Evolutionary conservation across 1,140 invertebrate species (phyloP), one percentile per base, ranked within the genome.

Genomic region (Pseudomyrmex pallidus): DNA sequence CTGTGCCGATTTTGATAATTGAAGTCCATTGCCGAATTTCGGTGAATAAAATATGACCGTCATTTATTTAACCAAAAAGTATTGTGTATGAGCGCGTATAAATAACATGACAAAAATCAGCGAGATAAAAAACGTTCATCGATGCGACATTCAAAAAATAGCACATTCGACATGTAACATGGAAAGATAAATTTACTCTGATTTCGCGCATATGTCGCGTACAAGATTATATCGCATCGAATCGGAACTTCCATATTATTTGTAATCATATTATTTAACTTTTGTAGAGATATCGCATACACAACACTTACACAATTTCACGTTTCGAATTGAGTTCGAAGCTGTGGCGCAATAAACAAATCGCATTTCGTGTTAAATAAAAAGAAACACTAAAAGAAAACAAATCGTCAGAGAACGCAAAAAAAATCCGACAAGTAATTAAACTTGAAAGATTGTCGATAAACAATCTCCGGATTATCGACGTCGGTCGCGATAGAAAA

Each of bases 391-490:
- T 12, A 68, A 12, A 22, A 46, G 10, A 1, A 56, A 54, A 54
- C 48, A 25, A 66, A 66, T 54, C n/a, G 54, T 77, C 9, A 35
- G 4, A 35, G 35, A 0, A 35, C 25, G 13, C 2, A 2, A 7
- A 15, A 7, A 5, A n/a, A 50, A 59, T 50, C 12, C n/a, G 48
- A 20, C 50, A 13, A 50, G 46, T 61, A 80, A 72, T 80, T 70
- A 70, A 72, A 61, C 46, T 4, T 72, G 35, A 80, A 72, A 50
- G 46, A 78, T 59, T 1, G 10, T 15, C 44, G 74, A 78, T 78
- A 78, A 68, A 70, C 35, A 15, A 78, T 72, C 66, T 25, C n/a
- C 66, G 66, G 20, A 59, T 20, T 80, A 80, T 80, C 54, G 66
- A 17, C 13, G 35, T 15, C 25, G 35, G 20, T 54, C 44, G 22